Evolutionary conservation across 2,113 vertebrate species (phyloP), one percentile per base, ranked within the genome.

Genomic region (Psittacara wagleri): DNA sequence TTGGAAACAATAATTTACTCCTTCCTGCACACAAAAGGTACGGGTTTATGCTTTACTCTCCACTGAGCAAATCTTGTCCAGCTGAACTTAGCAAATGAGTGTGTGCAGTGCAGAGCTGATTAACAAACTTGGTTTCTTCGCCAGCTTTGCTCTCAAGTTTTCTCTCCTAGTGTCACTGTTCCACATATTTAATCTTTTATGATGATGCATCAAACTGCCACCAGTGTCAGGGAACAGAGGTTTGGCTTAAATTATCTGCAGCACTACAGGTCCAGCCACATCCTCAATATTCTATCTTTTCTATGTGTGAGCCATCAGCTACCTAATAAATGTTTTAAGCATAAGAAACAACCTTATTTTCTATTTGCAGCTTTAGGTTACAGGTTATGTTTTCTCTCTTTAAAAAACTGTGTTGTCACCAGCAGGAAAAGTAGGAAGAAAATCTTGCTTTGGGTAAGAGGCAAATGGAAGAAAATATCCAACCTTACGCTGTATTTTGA

Each of bases 401-500:
- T 35, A 80, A 96, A 93, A 83, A 16, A 14, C 20, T 76, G 15
- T 3, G 13, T 55, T 96, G 73, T 93, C 91, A 97, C 67, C 49
- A 92, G 63, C 29, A 76, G 77, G 39, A 51, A 94, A 91, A 90
- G 70, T 4, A 92, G 55, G 70, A 88, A 88, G 83, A 94, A 23
- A 92, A 94, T 78, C 82, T 59, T 52, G 37, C 27, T 94, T 63
- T 83, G 83, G 66, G 73, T 81, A 95, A 91, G 44, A 92, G 77
- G 67, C 57, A 73, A 84, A 95, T 88, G 82, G 79, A 92, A 96
- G 81, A 92, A 95, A 83, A 86, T 83, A 93, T 59, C 77, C 96
- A 92, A 88, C 95, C 89, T 96, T 96, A 49, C 77, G 19, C 89
- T 94, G 75, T 94, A 94, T 97, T 97, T 95, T 96, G 95, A 96